Base-by-base conservation (phyloP, 2,888 invertebrate species). In the Slavum lentiscoides region DNA sequence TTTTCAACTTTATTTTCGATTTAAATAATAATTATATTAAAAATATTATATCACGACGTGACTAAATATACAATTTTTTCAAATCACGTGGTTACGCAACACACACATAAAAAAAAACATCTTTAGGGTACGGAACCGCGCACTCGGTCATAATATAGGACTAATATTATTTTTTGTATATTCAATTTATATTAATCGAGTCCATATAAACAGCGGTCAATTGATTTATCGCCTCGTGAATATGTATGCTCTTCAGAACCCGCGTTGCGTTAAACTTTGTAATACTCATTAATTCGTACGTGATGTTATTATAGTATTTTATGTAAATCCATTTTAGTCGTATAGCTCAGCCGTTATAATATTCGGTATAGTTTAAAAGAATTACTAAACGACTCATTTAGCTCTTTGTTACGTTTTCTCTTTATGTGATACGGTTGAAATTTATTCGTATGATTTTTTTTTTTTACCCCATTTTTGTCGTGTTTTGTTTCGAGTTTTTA, bases 161-260 rank as follows among this genome's bases (percentile, higher is more conserved):
- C 17, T 43, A 59, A 5, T n/a, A n/a, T 59, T 13, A 39, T 39
- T 72, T 58, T 21, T n/a, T 21, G 30, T 58, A 43, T 21, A 23
- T 9, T 15, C 59, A 21, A 59, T 72, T 58, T 43, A 23, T 72
- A 59, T 72, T 59, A 59, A 72, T 72, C 59, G 6, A 17, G 59
- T 59, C 13, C 4, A 37, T 11, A 15, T 4, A 30, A 23, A 43
- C 1, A 11, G 7, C 15, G 3, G 23, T 21, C 37, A 49, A 21
- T 67, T 67, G 17, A 43, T 72, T 72, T 23, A 72, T 17, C 4
- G 55, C 30, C 30, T 1, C 13, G 13, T 43, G 43, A 43, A 67
- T n/a, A 43, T 19, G 30, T 21, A 21, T 13, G 19, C 37, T 62
- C 15, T 43, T 30, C 30, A 30, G 4, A 30, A 30, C 17, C n/a